Evolutionary conservation across 2,888 invertebrate species (phyloP).

Genomic region (Tinea semifulvella): DNA sequence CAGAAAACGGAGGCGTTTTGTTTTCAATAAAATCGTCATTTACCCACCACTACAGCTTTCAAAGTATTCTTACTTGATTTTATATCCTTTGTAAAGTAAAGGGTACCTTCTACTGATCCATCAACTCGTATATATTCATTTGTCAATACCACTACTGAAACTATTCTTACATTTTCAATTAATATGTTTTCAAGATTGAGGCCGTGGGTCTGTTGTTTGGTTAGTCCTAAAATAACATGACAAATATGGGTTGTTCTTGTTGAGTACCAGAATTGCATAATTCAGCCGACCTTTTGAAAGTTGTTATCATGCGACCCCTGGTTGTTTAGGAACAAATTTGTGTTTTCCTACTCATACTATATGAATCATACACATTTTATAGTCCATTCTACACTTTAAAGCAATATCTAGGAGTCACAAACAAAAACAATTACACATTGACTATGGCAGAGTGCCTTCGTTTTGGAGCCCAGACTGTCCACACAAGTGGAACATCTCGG

Average conservation of each 20-base stretch:
- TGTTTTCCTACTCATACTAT: conserved; percentile 20
- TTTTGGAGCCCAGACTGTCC: no score
- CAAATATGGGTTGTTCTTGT: conserved; percentile 26
- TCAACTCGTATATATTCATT: no score
- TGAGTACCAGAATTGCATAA: conserved; percentile 15
- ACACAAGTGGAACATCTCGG: no score
- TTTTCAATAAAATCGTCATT: no score
- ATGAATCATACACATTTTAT: conserved; percentile 16
- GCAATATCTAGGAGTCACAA: background rate
- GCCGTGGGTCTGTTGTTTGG: conserved; percentile 26
- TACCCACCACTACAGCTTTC: no score
- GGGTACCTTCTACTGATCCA: no score
- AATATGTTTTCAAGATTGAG: conserved; percentile 38
- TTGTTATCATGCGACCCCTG: conserved; percentile 15
- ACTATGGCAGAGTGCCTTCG: no score
- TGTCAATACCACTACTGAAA: no score
- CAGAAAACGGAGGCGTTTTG: no score
- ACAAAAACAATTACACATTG: no score
- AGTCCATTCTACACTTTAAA: background rate
- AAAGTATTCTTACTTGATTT: no score
- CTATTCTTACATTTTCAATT: conserved; percentile 46
- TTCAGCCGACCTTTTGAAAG: conserved; percentile 15
- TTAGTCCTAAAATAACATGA: conserved; percentile 44
- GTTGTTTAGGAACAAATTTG: conserved; percentile 20
- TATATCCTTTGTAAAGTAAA: no score